A percentile compares a stretch with the other conserved stretches of the same genome.
phyloP scores from a whole-genome alignment of 1,140 invertebrate genomes.

The Ceratina australensis region DNA sequence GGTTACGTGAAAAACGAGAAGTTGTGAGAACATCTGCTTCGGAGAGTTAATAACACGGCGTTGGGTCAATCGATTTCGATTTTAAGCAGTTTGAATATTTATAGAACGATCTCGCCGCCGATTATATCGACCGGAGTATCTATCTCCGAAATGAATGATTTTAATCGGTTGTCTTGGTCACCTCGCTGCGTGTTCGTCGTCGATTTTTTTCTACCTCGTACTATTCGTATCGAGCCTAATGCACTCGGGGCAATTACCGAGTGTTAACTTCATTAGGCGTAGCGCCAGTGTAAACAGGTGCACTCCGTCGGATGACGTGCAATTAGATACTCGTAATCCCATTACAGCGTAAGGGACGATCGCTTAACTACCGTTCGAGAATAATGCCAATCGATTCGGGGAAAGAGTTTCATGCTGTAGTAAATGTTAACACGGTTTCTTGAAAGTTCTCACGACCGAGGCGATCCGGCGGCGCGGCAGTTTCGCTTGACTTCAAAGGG shows the following conservation, averaged over 20 bases:
- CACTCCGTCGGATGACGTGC: constrained; percentile 38
- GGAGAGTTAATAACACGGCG: no score
- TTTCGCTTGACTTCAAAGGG: background rate
- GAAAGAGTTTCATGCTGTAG: constrained; percentile 18
- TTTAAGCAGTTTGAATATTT: background rate
- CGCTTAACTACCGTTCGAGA: constrained; percentile 39
- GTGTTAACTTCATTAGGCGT: constrained; percentile 67
- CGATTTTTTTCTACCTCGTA: background rate
- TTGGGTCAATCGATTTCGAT: no score
- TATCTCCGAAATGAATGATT: background rate
- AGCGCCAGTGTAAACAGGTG: constrained; percentile 50
- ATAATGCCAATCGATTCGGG: constrained; percentile 43
- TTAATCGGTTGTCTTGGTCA: background rate
- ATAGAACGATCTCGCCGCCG: background rate
- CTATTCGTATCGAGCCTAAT: constrained; percentile 57
- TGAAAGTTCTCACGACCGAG: background rate
- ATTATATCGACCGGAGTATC: background rate
- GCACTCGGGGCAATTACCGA: constrained; percentile 69
- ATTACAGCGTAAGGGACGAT: constrained; percentile 51
- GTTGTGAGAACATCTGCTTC: no score
- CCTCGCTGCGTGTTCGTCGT: no score
- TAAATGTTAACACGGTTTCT: constrained; percentile 18
- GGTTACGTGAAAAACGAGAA: background rate
- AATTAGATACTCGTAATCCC: constrained; percentile 53
- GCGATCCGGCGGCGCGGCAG: background rate